phyloP scores from a whole-genome alignment of 2,797 vertebrate species.

The Ctenopoma kingsleyae region DNA sequence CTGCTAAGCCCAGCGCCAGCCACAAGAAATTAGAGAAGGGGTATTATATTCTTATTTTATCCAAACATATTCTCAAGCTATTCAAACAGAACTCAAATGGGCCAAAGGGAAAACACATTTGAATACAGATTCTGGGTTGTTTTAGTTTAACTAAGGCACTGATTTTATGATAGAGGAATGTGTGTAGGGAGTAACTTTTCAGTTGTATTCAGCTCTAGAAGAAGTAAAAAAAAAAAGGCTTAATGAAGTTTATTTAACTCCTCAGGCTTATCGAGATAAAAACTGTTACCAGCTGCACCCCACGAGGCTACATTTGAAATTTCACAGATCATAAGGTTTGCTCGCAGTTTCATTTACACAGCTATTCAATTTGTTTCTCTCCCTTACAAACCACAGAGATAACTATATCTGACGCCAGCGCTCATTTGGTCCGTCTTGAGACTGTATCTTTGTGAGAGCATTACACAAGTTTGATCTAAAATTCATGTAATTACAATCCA shows the following conservation, averaged over 20 bases:
- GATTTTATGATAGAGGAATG: conserved; percentile 55
- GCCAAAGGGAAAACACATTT: conserved; percentile 61
- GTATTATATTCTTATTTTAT: conserved; percentile 56
- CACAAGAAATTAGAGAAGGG: conserved; percentile 16
- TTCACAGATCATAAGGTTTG: conserved; percentile 77
- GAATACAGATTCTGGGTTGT: conserved; percentile 38
- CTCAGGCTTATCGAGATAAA: conserved; percentile 87
- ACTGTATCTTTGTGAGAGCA: conserved; percentile 13
- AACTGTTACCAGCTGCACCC: conserved; percentile 88
- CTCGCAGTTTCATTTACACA: conserved; percentile 68
- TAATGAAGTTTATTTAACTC: conserved; percentile 85
- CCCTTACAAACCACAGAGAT: conserved; percentile 51
- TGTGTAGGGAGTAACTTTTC: conserved; percentile 51
- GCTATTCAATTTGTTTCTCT: conserved; percentile 68
- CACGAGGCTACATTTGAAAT: conserved; percentile 72
- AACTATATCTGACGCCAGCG: conserved; percentile 56
- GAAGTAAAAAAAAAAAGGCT: conserved; percentile 79
- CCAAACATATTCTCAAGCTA: conserved; percentile 50
- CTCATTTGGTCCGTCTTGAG: conserved; percentile 40
- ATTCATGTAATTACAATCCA: conserved; percentile 45
- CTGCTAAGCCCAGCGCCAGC: conserved; percentile 22
- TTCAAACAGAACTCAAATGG: conserved; percentile 50
- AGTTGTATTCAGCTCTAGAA: conserved; percentile 64
- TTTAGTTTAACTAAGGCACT: conserved; percentile 51
- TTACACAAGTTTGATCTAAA: conserved; percentile 37